phyloP scores from a whole-genome alignment of 2,888 invertebrate species.

The Acholoe squamosa region DNA sequence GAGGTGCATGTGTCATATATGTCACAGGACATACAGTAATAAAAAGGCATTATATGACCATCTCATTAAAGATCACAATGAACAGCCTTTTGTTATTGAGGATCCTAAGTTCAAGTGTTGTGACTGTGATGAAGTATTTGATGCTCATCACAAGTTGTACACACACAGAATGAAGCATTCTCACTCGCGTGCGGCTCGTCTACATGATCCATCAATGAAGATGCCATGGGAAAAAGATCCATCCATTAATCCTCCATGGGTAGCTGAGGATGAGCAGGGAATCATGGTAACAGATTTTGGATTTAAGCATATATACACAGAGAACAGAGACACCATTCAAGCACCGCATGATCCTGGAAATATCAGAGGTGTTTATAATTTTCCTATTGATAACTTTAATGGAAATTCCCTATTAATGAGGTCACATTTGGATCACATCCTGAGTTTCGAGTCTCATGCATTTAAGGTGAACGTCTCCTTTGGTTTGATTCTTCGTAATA shows the following conservation, averaged over 20 bases:
- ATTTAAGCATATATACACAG: background rate
- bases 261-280: background rate
- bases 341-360: background rate
- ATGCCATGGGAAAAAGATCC: constrained; percentile 1
- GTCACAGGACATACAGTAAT: background rate
- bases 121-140: constrained; percentile 10
- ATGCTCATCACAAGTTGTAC: background rate
- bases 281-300: background rate
- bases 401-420: background rate
- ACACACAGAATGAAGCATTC: background rate
- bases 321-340: background rate
- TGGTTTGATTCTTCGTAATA: background rate
- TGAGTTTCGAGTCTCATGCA: background rate
- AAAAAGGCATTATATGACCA: background rate
- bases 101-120: background rate
- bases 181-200: background rate
- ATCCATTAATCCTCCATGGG: background rate
- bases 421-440: background rate
- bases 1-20: background rate
- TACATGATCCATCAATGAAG: background rate
- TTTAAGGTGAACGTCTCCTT: background rate
- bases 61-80: background rate
- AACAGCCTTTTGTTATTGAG: background rate
- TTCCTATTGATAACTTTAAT: background rate
- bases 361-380: background rate